Evolutionary conservation across 2,113 vertebrate genomes (phyloP), one percentile per base, ranked within the genome.

Genomic region (Cheilinus undulatus): DNA sequence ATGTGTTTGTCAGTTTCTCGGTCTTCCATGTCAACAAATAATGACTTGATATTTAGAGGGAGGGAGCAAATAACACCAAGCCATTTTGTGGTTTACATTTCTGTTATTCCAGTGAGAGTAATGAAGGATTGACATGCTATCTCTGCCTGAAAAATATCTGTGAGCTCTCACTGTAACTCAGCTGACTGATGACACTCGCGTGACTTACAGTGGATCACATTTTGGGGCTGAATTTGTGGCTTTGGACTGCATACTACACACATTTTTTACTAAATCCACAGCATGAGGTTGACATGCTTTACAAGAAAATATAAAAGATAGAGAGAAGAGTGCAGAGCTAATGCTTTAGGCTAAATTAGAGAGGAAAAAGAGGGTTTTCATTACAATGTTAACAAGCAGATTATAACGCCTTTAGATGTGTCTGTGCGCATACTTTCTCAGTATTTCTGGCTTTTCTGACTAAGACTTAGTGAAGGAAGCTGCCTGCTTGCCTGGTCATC

Each of bases 401-500:
- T 64, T 54, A 79, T 72, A 36, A 56, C 30, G 26, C 28, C 22
- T 67, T 49, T 58, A 20, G 48, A 43, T 51, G 26, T 64, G 69
- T 69, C 38, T 64, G 53, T 61, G 59, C 50, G 58, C 58, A 76
- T 85, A 64, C 45, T 78, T 82, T 56, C 64, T 69, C 50, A 64
- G 51, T 68, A 79, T 66, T 81, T 74, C 77, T 87, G 74, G 58
- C 61, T 68, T 77, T 51, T 48, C 62, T 75, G 82, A 84, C 54
- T 72, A 76, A 73, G 76, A 83, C 70, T 81, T 71, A 68, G 61
- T 74, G 67, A 79, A 73, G 74, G 82, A 83, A 84, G 84, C 83
- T 79, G 83, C 73, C 69, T 82, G 83, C 73, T 67, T 82, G 80
- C 87, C 83, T 82, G 83, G 81, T 88, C 88, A 87, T 90, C 85